Conservation (phyloP, 2,113 vertebrate species). For the Rhea americana region DNA sequence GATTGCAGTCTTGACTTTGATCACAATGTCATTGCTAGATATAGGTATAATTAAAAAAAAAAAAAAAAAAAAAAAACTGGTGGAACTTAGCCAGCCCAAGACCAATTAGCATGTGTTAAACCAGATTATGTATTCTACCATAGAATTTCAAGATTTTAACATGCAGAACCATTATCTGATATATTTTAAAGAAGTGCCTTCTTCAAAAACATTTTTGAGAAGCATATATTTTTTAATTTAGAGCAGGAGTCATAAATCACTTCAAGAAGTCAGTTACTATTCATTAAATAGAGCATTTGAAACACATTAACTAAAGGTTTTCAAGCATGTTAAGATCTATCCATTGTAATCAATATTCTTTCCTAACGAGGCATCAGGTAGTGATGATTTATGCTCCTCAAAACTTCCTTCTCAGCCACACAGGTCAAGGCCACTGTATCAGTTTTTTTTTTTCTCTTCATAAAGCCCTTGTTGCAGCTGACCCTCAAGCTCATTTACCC, state of each 20-base stretch:
- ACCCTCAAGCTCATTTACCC: background rate
- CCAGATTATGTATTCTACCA: background rate
- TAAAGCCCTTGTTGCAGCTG: background rate
- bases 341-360: background rate
- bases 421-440: fast-evolving
- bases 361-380: background rate
- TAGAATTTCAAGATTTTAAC: background rate
- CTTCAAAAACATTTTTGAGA: background rate
- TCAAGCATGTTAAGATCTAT: fast-evolving
- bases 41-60: background rate
- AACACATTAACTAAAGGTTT: background rate
- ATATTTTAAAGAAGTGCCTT: background rate
- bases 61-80: background rate
- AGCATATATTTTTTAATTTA: background rate
- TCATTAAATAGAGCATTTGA: background rate
- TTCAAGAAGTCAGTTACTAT: background rate
- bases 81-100: background rate
- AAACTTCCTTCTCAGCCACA: background rate
- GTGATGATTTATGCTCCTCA: background rate
- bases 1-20: background rate
- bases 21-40: background rate
- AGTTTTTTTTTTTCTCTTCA: background rate
- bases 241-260: fast-evolving
- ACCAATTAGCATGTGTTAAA: background rate
- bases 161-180: background rate